A percentile compares a stretch with the other conserved stretches of the same genome.
These are phyloP conservation scores for Craniophora ligustri DNA, from an alignment of 2,888 invertebrate species.

Conservation along the genomic window DNA sequence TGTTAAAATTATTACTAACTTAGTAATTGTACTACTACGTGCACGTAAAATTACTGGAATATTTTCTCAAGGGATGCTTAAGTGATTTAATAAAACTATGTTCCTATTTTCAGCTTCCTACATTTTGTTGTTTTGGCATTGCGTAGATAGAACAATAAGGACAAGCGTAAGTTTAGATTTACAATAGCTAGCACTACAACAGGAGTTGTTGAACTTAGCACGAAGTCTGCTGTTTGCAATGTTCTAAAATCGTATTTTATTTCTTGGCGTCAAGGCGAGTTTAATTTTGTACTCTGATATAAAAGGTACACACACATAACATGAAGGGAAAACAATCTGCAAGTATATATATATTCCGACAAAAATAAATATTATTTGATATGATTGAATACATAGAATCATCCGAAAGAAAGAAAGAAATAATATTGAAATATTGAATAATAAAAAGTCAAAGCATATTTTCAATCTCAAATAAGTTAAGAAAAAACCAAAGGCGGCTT, in stretches of 20 bases:
- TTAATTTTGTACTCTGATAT: too few relatives aligned
- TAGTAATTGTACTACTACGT: too few relatives aligned
- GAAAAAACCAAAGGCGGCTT: neutral
- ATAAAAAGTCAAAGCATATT: neutral
- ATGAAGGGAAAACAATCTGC: neutral
- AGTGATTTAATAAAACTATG: too few relatives aligned
- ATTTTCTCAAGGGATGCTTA: too few relatives aligned
- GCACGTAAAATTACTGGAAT: too few relatives aligned
- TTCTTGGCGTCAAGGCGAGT: neutral
- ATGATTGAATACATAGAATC: conserved; percentile 37
- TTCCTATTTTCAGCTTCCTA: too few relatives aligned
- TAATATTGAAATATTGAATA: conserved; percentile 14
- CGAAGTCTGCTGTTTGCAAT: conserved; percentile 14
- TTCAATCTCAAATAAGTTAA: conserved; percentile 2
- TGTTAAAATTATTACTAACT: too few relatives aligned
- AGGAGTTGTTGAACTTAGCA: conserved; percentile 22
- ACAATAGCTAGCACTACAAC: conserved; percentile 10
- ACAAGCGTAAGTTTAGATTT: conserved; percentile 22
- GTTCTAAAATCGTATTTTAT: conserved; percentile 27
- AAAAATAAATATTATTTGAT: conserved; percentile 5
- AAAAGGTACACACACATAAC: too few relatives aligned
- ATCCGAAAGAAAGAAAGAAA: conserved; percentile 12
- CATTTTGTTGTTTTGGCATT: too few relatives aligned
- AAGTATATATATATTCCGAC: too few relatives aligned
- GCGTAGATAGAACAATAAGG: too few relatives aligned